A percentile compares a stretch with the other conserved stretches of the same genome.
These are phyloP conservation scores for Nycticorax nycticorax DNA, from an alignment of 2,113 vertebrate species.

Conservation along the genomic window DNA sequence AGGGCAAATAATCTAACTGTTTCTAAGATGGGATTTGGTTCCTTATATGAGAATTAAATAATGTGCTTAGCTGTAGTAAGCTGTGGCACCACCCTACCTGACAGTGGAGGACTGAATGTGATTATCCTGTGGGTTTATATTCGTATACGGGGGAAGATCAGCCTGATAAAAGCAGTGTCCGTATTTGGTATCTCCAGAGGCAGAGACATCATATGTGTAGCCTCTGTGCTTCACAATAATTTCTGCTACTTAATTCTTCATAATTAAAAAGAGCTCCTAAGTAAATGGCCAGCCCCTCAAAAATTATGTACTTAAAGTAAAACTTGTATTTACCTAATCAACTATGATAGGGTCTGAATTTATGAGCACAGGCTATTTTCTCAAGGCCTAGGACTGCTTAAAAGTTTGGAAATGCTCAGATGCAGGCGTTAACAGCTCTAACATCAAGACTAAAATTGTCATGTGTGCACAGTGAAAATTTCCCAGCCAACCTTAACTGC, in stretches of 20 bases:
- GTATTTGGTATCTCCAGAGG: neutral
- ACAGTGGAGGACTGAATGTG: neutral
- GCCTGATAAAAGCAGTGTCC: neutral
- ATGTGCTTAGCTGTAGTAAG: neutral
- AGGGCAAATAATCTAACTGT: neutral
- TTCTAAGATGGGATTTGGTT: neutral
- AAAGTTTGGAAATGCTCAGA: neutral
- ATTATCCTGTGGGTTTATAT: neutral
- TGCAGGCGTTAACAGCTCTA: neutral
- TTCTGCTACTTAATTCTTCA: neutral
- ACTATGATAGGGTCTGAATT: neutral
- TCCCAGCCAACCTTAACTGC: constrained; percentile 38
- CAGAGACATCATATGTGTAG: neutral
- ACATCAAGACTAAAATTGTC: neutral
- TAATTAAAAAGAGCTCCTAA: neutral
- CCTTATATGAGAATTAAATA: neutral
- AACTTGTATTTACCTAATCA: neutral
- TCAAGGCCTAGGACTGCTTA: neutral
- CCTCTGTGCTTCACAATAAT: neutral
- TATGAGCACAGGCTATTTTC: neutral
- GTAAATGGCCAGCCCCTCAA: neutral
- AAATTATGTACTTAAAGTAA: neutral
- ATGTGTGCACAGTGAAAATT: neutral
- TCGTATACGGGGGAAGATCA: neutral
- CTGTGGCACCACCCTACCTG: neutral